phyloP scores from a whole-genome alignment of 1,140 invertebrate species.

The Sitophilus oryzae region DNA sequence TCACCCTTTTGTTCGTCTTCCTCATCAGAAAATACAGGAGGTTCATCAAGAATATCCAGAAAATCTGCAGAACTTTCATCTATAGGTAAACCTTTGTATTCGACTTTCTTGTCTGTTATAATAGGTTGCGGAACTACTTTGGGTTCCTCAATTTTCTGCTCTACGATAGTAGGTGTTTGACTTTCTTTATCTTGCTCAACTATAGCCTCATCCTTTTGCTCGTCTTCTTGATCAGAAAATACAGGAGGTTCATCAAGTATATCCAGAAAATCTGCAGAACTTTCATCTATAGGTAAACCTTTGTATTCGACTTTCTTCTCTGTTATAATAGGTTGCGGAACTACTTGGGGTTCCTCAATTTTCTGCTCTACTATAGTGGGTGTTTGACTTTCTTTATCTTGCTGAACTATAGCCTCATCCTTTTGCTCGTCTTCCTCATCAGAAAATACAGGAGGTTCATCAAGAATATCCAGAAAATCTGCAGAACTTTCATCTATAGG shows the following conservation, averaged over 20 bases:
- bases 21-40: slow-evolving; percentile 28
- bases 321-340: background rate
- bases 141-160: background rate
- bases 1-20: no score
- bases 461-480: slow-evolving; percentile 46
- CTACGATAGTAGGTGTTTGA: background rate
- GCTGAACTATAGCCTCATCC: no score
- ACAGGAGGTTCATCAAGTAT: slow-evolving; percentile 49
- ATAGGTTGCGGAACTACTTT: background rate
- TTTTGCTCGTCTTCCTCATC: slow-evolving; percentile 22
- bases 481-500: slow-evolving; percentile 47
- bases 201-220: background rate
- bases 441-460: slow-evolving; percentile 41
- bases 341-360: background rate
- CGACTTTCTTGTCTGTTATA: slow-evolving; percentile 4
- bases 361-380: no score
- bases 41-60: slow-evolving; percentile 48
- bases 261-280: slow-evolving; percentile 44
- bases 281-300: slow-evolving; percentile 46
- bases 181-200: no score
- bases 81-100: slow-evolving; percentile 45
- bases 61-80: slow-evolving; percentile 47
- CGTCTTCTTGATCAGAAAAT: slow-evolving; percentile 31
- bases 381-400: no score
- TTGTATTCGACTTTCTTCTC: slow-evolving; percentile 35